Percentiles rank a stretch among this genome's conserved stretches.
These are phyloP conservation scores for Phyllopteryx taeniolatus DNA, from an alignment of 2,113 vertebrate species.

Conservation along the genomic window DNA sequence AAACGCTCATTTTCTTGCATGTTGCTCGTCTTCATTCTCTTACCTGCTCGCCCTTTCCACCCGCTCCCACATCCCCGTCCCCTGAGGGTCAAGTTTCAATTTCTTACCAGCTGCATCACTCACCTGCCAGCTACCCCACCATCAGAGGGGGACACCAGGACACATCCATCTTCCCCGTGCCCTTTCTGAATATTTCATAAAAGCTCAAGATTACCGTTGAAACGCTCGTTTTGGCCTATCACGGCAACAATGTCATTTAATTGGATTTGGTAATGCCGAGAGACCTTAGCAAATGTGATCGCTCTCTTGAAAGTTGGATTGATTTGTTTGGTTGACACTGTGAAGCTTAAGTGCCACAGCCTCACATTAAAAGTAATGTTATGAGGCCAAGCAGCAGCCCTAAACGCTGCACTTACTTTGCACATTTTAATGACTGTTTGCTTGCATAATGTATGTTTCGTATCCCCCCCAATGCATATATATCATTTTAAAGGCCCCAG, in stretches of 20 bases:
- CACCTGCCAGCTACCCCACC: slow-evolving; percentile 41
- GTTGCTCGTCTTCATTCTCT: background rate
- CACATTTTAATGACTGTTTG: slow-evolving; percentile 3
- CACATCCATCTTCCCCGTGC: slow-evolving; percentile 59
- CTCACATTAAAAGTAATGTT: slow-evolving; percentile 3
- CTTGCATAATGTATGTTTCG: slow-evolving; percentile 3
- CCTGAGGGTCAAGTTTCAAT: slow-evolving; percentile 64
- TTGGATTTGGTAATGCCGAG: slow-evolving; percentile 42
- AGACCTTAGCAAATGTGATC: slow-evolving; percentile 11
- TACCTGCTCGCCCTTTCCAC: slow-evolving; percentile 3
- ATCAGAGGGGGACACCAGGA: slow-evolving; percentile 43
- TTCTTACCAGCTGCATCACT: slow-evolving; percentile 65
- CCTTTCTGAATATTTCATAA: slow-evolving; percentile 64
- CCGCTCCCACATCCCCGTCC: slow-evolving; percentile 45
- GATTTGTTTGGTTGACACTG: slow-evolving; percentile 4
- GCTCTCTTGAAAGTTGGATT: slow-evolving; percentile 30
- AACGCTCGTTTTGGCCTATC: slow-evolving; percentile 34
- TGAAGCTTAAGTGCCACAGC: background rate
- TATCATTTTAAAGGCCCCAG: background rate
- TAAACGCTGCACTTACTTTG: slow-evolving; percentile 1
- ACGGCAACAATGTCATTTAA: slow-evolving; percentile 44
- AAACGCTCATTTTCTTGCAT: background rate
- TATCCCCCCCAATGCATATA: background rate
- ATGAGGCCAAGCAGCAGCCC: background rate
- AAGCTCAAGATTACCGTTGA: slow-evolving; percentile 47